Evolutionary conservation across 1,140 invertebrate species (phyloP).

Genomic region (Pseudachorutes palmiensis): DNA sequence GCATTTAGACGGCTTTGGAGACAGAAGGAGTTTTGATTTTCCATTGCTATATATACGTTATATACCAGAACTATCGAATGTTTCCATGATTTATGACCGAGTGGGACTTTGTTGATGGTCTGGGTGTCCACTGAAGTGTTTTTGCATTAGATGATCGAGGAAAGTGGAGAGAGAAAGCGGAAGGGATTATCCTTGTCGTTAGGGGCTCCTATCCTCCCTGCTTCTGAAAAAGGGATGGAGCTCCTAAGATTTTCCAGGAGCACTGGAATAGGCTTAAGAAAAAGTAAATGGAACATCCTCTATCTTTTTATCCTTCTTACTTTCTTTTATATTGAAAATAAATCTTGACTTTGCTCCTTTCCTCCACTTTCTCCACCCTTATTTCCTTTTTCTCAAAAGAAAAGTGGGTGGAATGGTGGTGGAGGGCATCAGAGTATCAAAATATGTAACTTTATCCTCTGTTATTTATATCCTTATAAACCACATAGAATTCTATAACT

Average conservation of each 20-base stretch:
- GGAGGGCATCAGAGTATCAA: not conserved
- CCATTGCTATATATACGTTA: too few relatives aligned
- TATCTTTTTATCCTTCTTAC: not conserved
- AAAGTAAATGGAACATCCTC: slow-evolving; percentile 14
- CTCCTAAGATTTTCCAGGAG: slow-evolving; percentile 15
- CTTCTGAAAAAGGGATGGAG: not conserved
- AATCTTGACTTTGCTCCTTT: slow-evolving; percentile 27
- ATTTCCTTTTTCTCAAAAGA: not conserved
- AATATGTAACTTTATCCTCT: too few relatives aligned
- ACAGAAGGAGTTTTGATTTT: not conserved
- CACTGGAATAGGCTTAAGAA: slow-evolving; percentile 19
- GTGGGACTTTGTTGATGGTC: not conserved
- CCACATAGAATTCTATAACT: not conserved
- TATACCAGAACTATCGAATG: slow-evolving; percentile 4
- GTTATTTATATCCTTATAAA: too few relatives aligned
- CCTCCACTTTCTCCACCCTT: slow-evolving; percentile 9
- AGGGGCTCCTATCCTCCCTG: not conserved
- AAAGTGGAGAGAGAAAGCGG: slow-evolving; percentile 5
- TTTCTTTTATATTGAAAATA: slow-evolving; percentile 30
- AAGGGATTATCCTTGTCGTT: slow-evolving; percentile 1
- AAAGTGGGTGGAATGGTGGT: not conserved
- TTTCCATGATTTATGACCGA: slow-evolving; percentile 11
- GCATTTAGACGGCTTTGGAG: too few relatives aligned
- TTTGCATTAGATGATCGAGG: slow-evolving; percentile 3
- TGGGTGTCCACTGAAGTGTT: not conserved